Base-by-base conservation (phyloP, 1,140 invertebrate genomes). In the Heliconius melpomene region DNA sequence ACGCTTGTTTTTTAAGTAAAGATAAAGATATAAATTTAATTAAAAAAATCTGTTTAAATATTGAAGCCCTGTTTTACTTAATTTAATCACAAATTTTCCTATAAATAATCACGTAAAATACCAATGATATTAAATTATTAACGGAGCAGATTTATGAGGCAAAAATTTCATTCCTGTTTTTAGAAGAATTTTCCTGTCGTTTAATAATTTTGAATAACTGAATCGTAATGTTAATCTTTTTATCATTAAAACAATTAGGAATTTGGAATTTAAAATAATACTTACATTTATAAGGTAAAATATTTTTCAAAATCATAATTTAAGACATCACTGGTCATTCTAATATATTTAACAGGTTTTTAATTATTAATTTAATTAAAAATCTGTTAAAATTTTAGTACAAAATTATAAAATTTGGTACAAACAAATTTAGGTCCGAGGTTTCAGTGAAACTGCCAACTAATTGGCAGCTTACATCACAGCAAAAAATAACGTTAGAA, bases 381-480 rank as follows among this genome's bases (percentile, higher is more conserved):
- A 23, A 60, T 2, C 54, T 3, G n/a, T 20, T 20, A 23, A 60
- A 9, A 60, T 2, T 23, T 11, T 23, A 23, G 20, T 23, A 60
- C 9, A 3, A 60, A n/a, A 60, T 66, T 29, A 66, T 66, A 66
- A 66, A 66, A 66, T 66, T 66, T 26, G 60, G 60, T 66, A 16
- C 23, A 66, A 66, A 18, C 26, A 66, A 66, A 66, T 66, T 66
- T 66, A 66, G 23, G 60, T 66, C 60, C 60, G 26, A 66, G 13
- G 11, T 20, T 60, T 23, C 60, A 66, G 60, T 29, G 26, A 66
- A 13, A 29, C 74, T 75, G n/a, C 54, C 29, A 38, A 38, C 74
- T 75, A 75, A 75, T 75, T 75, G 74, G 74, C 60, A 75, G 60
- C 74, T 60, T 60, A 75, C 74, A 75, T 75, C 74, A 75, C 23